Conservation (phyloP, 1,140 invertebrate species). For the Panagrolaimus sp. region DNA sequence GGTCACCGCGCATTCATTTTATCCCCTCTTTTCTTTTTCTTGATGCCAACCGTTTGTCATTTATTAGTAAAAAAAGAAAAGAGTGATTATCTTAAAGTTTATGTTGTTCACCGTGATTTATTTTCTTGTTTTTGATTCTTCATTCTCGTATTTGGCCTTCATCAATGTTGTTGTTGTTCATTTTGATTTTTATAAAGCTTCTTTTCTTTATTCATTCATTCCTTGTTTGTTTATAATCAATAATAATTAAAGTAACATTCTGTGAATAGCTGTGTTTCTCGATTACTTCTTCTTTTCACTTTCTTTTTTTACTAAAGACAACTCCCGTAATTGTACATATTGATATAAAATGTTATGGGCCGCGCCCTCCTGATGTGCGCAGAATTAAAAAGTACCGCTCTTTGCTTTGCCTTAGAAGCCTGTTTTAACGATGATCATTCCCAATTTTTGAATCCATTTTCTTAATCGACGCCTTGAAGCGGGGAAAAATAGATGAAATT, state of each 20-base stretch:
- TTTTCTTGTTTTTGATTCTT: background rate
- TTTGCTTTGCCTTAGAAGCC: background rate
- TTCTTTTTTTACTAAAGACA: constrained; percentile 4
- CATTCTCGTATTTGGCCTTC: no score
- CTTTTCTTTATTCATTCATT: constrained; percentile 2
- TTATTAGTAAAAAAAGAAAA: background rate
- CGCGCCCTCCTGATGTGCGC: no score
- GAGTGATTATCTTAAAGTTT: background rate
- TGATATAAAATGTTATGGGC: background rate
- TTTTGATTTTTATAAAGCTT: background rate
- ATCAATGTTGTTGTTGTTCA: background rate
- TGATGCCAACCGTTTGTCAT: background rate
- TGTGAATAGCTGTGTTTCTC: background rate
- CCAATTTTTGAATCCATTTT: constrained; percentile 13
- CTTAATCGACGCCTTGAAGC: constrained; percentile 8
- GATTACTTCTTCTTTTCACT: no score
- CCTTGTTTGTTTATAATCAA: no score
- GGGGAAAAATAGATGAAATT: no score
- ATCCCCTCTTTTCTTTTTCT: background rate
- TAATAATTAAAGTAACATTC: background rate
- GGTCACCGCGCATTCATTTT: constrained; percentile 10
- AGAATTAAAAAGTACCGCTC: background rate
- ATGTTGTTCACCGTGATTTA: background rate
- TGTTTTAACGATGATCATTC: constrained; percentile 7
- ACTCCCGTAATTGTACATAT: constrained; percentile 10